These are phyloP conservation scores for Eidolon helvum DNA, from an alignment of 2,113 vertebrate genomes.

Conservation along the genomic window DNA sequence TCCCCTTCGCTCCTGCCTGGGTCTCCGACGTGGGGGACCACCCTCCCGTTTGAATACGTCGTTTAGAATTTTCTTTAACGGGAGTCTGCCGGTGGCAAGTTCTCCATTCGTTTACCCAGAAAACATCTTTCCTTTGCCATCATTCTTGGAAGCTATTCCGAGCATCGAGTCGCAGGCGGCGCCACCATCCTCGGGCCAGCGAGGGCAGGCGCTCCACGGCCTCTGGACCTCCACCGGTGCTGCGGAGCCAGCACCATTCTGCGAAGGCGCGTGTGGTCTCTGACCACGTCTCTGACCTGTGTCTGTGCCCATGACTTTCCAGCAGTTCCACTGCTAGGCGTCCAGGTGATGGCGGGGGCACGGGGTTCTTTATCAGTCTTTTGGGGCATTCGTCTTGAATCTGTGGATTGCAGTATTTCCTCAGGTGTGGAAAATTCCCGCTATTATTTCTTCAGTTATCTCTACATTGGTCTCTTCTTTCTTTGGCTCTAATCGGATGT, in stretches of 20 bases:
- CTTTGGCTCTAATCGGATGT: too few species aligned
- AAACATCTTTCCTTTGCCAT: neutral
- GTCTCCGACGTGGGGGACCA: neutral
- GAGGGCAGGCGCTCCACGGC: neutral
- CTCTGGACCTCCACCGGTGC: too few species aligned
- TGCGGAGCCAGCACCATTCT: neutral
- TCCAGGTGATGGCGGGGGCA: neutral
- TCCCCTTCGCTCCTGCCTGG: neutral
- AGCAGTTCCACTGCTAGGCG: neutral
- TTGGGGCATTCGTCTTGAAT: neutral
- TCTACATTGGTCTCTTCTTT: neutral
- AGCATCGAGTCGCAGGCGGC: too few species aligned
- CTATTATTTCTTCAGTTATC: neutral
- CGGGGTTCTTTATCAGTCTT: neutral
- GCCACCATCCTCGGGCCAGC: neutral
- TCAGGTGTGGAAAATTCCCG: neutral
- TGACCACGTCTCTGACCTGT: neutral
- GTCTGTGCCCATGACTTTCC: neutral
- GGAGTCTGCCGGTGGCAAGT: neutral
- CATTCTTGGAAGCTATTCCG: neutral
- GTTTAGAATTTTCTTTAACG: neutral
- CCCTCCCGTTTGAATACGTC: neutral
- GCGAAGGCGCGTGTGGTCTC: neutral
- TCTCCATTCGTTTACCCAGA: neutral
- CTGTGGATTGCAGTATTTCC: neutral